phyloP scores from a whole-genome alignment of 2,797 vertebrate genomes.

The Hypotaenidia okinawae region DNA sequence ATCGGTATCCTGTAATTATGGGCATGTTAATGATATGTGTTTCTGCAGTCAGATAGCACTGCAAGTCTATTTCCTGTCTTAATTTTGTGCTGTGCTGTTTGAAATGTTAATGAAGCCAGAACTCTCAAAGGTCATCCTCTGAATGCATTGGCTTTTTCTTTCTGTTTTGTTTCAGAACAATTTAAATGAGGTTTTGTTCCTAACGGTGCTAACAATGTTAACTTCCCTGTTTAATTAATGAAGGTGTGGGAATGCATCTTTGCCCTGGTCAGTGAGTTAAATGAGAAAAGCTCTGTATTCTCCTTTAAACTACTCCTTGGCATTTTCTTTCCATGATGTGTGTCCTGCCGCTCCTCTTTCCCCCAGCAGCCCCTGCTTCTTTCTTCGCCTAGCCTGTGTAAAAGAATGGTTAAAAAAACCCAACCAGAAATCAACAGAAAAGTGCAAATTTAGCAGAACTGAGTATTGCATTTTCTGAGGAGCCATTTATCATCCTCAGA shows the following conservation, averaged over 20 bases:
- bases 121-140: conserved; percentile 81
- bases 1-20: conserved; percentile 68
- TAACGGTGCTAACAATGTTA: conserved; percentile 69
- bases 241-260: conserved; percentile 24
- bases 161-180: conserved; percentile 67
- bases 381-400: conserved; percentile 20
- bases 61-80: conserved; percentile 61
- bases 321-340: not conserved
- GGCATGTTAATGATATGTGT: conserved; percentile 64
- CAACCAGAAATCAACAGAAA: not conserved
- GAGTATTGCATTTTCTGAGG: conserved; percentile 60
- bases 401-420: conserved; percentile 38
- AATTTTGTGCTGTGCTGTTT: conserved; percentile 74
- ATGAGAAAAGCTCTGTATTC: conserved; percentile 11
- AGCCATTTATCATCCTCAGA: conserved; percentile 79
- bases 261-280: conserved; percentile 63
- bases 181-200: conserved; percentile 74
- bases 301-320: not conserved
- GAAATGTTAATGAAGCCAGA: conserved; percentile 77
- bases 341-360: not conserved
- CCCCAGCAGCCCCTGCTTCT: not conserved
- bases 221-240: conserved; percentile 68
- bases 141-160: conserved; percentile 60
- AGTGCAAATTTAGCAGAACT: conserved; percentile 75
- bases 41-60: conserved; percentile 43